These are phyloP conservation scores for Cephus rjabovi DNA, from an alignment of 2,888 invertebrate genomes.

Conservation along the genomic window DNA sequence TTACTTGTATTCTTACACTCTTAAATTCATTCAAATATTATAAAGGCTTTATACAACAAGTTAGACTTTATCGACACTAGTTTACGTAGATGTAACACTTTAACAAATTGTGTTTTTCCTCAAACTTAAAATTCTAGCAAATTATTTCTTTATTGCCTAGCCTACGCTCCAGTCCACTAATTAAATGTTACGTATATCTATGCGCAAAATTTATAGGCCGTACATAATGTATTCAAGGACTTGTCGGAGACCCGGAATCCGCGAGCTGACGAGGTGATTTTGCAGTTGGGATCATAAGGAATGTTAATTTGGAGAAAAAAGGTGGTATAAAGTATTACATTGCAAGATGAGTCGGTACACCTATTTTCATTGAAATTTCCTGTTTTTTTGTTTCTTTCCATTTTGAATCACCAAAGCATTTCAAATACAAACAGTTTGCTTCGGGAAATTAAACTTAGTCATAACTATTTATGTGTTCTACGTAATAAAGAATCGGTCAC, in stretches of 20 bases:
- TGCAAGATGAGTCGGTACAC: background rate
- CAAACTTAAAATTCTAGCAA: constrained; percentile 5
- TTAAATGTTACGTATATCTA: constrained; percentile 1
- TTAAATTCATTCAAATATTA: constrained; percentile 41
- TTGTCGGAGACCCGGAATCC: background rate
- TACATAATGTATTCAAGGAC: background rate
- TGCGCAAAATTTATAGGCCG: background rate
- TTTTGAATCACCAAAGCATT: background rate
- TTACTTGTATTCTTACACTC: constrained; percentile 31
- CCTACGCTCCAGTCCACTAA: background rate
- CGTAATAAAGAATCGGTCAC: background rate
- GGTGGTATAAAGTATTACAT: background rate
- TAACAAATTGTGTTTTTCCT: background rate
- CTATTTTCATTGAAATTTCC: background rate
- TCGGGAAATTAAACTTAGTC: background rate
- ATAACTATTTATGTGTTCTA: background rate
- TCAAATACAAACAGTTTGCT: background rate
- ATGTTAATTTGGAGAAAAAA: background rate
- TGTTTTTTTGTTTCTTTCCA: background rate
- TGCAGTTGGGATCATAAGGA: background rate
- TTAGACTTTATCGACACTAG: constrained; percentile 29
- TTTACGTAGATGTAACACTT: constrained; percentile 4
- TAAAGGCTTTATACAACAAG: constrained; percentile 47
- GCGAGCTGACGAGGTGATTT: background rate
- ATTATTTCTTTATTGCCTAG: background rate